Base-by-base conservation (phyloP, 2,797 vertebrate genomes). In the Delichon dasypus region DNA sequence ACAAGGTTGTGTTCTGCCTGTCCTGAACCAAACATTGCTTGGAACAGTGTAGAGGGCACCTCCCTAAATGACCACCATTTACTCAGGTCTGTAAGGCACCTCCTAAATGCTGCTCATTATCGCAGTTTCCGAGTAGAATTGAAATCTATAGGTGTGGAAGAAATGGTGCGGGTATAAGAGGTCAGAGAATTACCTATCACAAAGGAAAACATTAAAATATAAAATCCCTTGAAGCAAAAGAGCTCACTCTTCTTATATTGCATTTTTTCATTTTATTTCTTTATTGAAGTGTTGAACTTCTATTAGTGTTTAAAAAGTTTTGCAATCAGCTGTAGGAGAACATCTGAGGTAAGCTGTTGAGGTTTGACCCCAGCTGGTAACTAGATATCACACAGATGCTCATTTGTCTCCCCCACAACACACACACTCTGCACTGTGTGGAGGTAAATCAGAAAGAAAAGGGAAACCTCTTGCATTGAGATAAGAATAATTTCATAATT, bases 281-380 rank as follows among this genome's bases (percentile, higher is more conserved):
- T 92, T 95, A 60, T 68, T 78, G 25, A 91, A 89, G 65, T 45
- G 26, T 74, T 83, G 27, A 55, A 78, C 82, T 95, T 58, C 50
- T 89, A 75, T 93, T 91, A 90, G 16, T 9, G 1, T 83, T 70
- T 88, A 40, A 91, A 94, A 93, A 84, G 36, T 95, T 90, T 84
- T 95, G 38, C 44, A 79, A 15, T 30, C 68, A 82, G 85, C 55
- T 89, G 15, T 38, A 92, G 50, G 54, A 89, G 85, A 95, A 92
- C 12, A 53, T 89, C 23, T 85, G 55, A 95, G 90, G 48, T 54
- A 71, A 96, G 64, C 7, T 55, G 15, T 30, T 40, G 18, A 16
- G 5, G 14, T 68, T 44, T 82, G 34, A 48, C 26, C 26, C 15
- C 18, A 61, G 12, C 18, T 67, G 26, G 61, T 53, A 47, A 34